phyloP scores from a whole-genome alignment of 2,113 vertebrate species.

The Cygnus atratus region DNA sequence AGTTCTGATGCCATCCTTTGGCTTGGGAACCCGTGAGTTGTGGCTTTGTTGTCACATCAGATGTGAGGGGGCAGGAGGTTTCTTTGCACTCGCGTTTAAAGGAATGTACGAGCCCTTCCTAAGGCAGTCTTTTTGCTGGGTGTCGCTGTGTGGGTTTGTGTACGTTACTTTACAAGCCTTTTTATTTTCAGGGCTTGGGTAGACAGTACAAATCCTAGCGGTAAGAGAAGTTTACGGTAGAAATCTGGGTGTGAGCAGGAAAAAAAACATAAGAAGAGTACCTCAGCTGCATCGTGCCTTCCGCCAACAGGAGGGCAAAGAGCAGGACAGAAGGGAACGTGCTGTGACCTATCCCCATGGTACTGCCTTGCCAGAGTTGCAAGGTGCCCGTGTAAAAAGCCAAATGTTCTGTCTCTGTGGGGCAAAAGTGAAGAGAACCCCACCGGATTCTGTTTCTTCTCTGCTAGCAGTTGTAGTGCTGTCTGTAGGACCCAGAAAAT shows the following conservation, averaged over 20 bases:
- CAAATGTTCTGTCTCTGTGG: rapidly evolving
- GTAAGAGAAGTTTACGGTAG: background rate
- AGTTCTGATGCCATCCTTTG: background rate
- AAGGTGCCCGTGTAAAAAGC: background rate
- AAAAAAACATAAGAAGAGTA: background rate
- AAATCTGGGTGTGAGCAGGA: background rate
- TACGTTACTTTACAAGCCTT: background rate
- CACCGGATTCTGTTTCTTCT: background rate
- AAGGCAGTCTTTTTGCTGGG: background rate
- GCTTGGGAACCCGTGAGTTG: background rate
- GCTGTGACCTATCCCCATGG: background rate
- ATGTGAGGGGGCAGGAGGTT: background rate
- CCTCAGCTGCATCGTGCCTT: background rate
- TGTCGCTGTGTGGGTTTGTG: background rate
- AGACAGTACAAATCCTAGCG: background rate
- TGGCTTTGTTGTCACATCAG: background rate
- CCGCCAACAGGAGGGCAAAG: background rate
- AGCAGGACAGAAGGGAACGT: background rate
- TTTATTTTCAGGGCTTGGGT: background rate
- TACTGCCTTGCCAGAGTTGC: background rate
- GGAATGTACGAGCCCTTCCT: background rate
- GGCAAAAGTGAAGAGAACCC: background rate
- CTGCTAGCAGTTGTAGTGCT: background rate
- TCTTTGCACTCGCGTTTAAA: background rate
- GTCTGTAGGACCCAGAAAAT: background rate